Conservation (phyloP, 2,113 vertebrate species). For the Macrotis lagotis region DNA sequence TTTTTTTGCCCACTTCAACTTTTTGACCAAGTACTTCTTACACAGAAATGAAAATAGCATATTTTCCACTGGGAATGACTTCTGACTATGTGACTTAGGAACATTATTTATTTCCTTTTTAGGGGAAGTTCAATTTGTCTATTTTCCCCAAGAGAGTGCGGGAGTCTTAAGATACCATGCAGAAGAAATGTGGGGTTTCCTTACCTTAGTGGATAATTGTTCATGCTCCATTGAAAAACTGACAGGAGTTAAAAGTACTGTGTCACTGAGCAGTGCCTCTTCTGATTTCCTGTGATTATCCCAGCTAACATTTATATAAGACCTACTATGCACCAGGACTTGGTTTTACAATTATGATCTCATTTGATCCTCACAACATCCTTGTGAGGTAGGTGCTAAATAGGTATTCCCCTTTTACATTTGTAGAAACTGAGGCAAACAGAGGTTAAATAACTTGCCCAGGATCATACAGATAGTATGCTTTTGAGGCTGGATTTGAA, state of each 20-base stretch:
- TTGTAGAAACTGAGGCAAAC: not conserved
- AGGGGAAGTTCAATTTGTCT: not conserved
- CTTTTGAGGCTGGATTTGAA: not conserved
- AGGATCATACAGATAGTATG: not conserved
- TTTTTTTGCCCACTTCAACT: not conserved
- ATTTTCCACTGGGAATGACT: conserved; percentile 1
- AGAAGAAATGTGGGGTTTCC: not conserved
- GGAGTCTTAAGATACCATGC: not conserved
- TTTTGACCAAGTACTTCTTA: not conserved
- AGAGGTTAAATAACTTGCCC: not conserved
- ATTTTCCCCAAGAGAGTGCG: conserved; percentile 3
- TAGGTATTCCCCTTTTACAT: not conserved
- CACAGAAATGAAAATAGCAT: not conserved
- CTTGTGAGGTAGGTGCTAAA: not conserved
- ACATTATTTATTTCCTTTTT: not conserved
- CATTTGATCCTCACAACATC: not conserved
- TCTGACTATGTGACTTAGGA: not conserved
- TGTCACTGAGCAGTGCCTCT: not conserved
- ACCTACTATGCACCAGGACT: not conserved
- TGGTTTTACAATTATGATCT: not conserved
- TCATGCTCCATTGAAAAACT: not conserved
- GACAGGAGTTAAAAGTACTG: not conserved
- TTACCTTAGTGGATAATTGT: not conserved
- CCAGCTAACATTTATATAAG: not conserved
- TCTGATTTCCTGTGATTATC: not conserved